A percentile compares a stretch with the other conserved stretches of the same genome.
Evolutionary conservation across 2,888 invertebrate genomes (phyloP).

Genomic region (Lacanobia wlatinum): DNA sequence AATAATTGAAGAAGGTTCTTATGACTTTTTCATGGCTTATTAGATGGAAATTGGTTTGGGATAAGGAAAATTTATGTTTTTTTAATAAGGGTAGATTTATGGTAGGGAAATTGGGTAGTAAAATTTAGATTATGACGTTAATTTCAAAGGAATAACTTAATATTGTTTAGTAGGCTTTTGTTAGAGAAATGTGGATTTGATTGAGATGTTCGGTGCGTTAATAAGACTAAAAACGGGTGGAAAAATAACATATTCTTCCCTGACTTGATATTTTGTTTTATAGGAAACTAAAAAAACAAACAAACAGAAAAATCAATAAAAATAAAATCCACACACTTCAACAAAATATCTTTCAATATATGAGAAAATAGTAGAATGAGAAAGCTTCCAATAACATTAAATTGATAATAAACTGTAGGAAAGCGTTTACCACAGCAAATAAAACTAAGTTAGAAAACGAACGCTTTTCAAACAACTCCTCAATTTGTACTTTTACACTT

Average conservation of each 20-base stretch:
- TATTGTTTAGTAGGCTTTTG: background rate
- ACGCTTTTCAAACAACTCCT: slow-evolving; percentile 35
- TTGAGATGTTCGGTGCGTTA: background rate
- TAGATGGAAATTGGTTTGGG: slow-evolving; percentile 26
- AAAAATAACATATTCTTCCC: too few species aligned
- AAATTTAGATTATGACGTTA: slow-evolving; percentile 7
- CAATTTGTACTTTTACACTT: slow-evolving; percentile 64
- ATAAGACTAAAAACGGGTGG: too few species aligned
- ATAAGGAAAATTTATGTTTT: slow-evolving; percentile 19
- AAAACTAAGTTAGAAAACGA: slow-evolving; percentile 38
- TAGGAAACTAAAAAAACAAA: too few species aligned
- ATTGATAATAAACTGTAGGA: slow-evolving; percentile 24
- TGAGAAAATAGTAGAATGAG: slow-evolving; percentile 13
- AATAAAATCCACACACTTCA: background rate
- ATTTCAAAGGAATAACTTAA: background rate
- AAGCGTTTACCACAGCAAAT: slow-evolving; percentile 37
- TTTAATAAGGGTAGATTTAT: slow-evolving; percentile 27
- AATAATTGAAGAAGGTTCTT: slow-evolving; percentile 19
- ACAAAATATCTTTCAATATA: slow-evolving; percentile 15
- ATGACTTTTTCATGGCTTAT: slow-evolving; percentile 7
- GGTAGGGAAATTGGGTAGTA: background rate
- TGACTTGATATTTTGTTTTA: too few species aligned
- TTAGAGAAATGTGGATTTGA: background rate
- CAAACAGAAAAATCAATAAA: background rate
- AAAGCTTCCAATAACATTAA: slow-evolving; percentile 30